These are phyloP conservation scores for Ceryle rudis DNA, from an alignment of 2,797 vertebrate genomes.

Conservation along the genomic window DNA sequence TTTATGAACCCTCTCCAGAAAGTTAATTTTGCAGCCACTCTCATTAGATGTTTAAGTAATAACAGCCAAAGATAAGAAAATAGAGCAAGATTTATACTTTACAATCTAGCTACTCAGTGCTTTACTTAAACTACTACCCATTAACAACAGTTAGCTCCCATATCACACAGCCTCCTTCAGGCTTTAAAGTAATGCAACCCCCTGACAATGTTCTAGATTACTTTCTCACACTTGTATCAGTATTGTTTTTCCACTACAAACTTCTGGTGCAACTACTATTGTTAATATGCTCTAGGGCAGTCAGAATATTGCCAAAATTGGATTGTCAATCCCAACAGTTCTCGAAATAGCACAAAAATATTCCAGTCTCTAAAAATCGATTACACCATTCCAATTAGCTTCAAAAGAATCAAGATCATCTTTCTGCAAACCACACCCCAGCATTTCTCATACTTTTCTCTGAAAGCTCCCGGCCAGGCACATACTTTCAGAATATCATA, in stretches of 20 bases:
- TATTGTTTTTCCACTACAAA: background rate
- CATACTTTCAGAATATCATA: background rate
- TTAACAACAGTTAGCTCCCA: background rate
- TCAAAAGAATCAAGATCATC: background rate
- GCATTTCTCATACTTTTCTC: background rate
- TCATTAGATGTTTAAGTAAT: slow-evolving; percentile 64
- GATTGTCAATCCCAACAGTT: background rate
- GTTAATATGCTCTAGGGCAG: background rate
- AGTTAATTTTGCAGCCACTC: slow-evolving; percentile 68
- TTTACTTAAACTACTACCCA: background rate
- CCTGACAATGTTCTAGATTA: background rate
- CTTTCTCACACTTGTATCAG: background rate
- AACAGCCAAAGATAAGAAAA: slow-evolving; percentile 54
- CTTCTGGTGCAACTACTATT: background rate
- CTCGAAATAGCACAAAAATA: background rate
- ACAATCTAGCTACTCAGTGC: background rate
- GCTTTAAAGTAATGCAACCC: background rate
- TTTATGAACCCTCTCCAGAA: slow-evolving; percentile 66
- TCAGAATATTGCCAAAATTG: background rate
- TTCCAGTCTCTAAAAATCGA: background rate
- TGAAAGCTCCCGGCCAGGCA: background rate
- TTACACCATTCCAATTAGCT: background rate
- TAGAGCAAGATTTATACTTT: background rate
- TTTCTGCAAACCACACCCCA: background rate
- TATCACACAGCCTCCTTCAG: background rate